Evolutionary conservation across 2,888 invertebrate genomes (phyloP), one percentile per base, ranked within the genome.

Genomic region (Drosophila kuntzei): DNA sequence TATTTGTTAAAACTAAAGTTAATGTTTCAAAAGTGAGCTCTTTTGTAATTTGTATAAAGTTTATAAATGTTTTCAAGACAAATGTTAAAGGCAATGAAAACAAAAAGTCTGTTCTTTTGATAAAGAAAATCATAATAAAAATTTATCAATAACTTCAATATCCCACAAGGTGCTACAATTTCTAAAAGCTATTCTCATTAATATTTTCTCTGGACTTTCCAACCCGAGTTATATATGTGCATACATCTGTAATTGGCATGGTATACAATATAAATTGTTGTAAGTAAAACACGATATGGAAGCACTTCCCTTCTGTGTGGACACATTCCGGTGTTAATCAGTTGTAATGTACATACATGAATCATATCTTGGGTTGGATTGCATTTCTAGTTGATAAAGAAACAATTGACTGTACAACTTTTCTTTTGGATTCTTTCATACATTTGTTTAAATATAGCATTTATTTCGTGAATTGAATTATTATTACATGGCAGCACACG

Each of bases 21-120:
- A 58, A 57, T 69, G 66, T 80, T 62, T 73, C 76, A 76, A 75
- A 76, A 61, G 61, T 49, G 59, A 65, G 68, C 47, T 82, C 73
- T 72, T 58, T 69, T 79, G 59, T 37, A 68, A 73, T 67, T 60
- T 75, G 64, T 85, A 79, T 71, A 80, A 80, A 82, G 75, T 87
- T 67, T 85, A 76, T 79, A 51, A 76, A 68, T 71, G 66, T 79
- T 75, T 71, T 74, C 58, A 59, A 59, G 41, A 43, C 53, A 44
- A 71, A 68, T 72, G 77, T 73, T 76, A 53, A 81, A 71, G 73
- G 71, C 73, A 72, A 65, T 71, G 54, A 55, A 69, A 76, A 62
- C 53, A 41, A 9, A 71, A 80, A 73, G 85, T 85, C 85, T 85
- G 84, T 70, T 80, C 72, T 65, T 77, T 84, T 84, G 61, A 71